phyloP scores from a whole-genome alignment of 2,888 invertebrate species.

The Stenichneumon culpator region DNA sequence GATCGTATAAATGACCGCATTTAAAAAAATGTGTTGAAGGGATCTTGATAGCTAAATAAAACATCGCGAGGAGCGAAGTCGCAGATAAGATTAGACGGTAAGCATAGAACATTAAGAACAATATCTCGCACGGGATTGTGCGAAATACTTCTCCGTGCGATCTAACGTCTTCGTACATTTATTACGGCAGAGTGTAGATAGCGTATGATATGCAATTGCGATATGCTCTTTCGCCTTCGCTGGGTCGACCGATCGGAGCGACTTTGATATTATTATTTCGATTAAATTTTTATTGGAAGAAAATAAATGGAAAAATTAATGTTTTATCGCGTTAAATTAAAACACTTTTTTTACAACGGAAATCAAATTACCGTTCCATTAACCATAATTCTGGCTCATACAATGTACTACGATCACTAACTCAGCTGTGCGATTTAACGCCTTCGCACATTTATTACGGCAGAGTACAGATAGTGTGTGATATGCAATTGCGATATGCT shows the following conservation, averaged over 20 bases:
- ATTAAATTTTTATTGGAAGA: not conserved
- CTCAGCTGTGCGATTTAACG: not conserved
- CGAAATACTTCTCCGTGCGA: constrained; percentile 21
- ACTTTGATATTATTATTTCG: too few species aligned
- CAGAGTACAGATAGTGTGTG: too few species aligned
- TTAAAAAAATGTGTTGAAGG: constrained; percentile 35
- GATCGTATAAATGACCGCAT: constrained; percentile 42
- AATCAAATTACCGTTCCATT: constrained; percentile 35
- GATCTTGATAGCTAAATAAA: constrained; percentile 63
- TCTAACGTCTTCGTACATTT: constrained; percentile 22
- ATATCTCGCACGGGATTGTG: constrained; percentile 42
- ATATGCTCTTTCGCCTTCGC: too few species aligned
- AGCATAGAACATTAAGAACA: constrained; percentile 50
- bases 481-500: too few species aligned
- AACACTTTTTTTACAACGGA: not conserved
- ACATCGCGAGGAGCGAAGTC: constrained; percentile 20
- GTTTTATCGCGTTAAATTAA: too few species aligned
- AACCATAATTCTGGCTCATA: constrained; percentile 2
- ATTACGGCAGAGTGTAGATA: not conserved
- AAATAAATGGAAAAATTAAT: not conserved
- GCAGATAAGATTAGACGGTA: constrained; percentile 58
- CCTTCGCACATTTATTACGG: constrained; percentile 9
- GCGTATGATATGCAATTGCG: too few species aligned
- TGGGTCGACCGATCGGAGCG: too few species aligned
- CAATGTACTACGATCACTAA: not conserved